Evolutionary conservation across 2,797 vertebrate genomes (phyloP), one percentile per base, ranked within the genome.

Genomic region (Menidia menidia): DNA sequence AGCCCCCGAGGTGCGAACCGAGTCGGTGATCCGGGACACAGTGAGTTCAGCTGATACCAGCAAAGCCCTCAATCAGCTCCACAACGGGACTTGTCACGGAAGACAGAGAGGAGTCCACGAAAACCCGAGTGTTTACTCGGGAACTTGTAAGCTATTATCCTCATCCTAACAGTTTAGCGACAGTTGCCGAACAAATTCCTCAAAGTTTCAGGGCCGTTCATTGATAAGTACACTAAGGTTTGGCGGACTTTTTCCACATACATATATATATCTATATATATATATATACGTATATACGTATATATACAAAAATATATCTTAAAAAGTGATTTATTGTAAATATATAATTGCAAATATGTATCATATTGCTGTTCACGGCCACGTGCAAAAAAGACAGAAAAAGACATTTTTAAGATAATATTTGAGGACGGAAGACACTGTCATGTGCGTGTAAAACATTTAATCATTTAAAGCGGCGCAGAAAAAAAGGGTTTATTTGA

Each of bases 251-350:
- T 87, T 87, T 85, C 75, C 59, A 3, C 94, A 94, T 92, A 92
- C 93, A 91, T 77, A 8, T 30, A 52, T 13, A 52, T 13, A 31
- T 12, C 15, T 31, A 52, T 31, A 31, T 52, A 52, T 18, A 50
- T 10, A 48, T 51, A 3, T 30, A 51, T 30, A 3, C 94, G 94
- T 92, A 92, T 93, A 91, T 77, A 8, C 31, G 31, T 13, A 52
- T 13, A 31, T 12, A 32, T 31, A 52, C 15, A 52, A 30, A 52
- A 19, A 50, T 10, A 48, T 51, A 3, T 30, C 13, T 9, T 8
- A 92, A 93, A 94, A 95, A 94, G 94, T 68, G 88, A 92, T 94
- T 95, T 96, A 93, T 93, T 97, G 96, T 97, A 96, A 94, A 95
- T 97, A 95, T 93, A 95, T 93, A 94, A 94, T 93, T 95, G 95